Percentiles rank a stretch among this genome's conserved stretches.
Evolutionary conservation across 2,888 invertebrate species (phyloP).

Genomic region (Lamproptera curius): DNA sequence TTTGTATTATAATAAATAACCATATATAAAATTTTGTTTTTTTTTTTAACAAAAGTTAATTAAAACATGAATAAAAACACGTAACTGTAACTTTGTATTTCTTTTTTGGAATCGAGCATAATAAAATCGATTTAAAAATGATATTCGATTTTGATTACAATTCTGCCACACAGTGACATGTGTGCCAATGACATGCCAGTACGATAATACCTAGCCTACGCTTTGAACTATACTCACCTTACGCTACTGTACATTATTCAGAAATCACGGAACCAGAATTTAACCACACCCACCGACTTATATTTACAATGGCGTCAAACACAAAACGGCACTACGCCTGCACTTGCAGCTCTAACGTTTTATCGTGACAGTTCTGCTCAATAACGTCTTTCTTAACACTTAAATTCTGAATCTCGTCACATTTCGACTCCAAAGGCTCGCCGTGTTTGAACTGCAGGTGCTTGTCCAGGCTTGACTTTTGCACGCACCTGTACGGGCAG

Average conservation of each 20-base stretch:
- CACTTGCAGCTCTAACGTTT: conserved; percentile 30
- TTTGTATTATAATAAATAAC: too few relatives aligned
- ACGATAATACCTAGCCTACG: conserved; percentile 8
- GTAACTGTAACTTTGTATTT: too few relatives aligned
- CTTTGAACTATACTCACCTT: conserved; percentile 17
- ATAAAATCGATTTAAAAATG: neutral
- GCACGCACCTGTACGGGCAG: conserved; percentile 65
- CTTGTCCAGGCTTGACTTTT: conserved; percentile 68
- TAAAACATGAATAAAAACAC: too few relatives aligned
- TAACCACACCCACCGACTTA: neutral
- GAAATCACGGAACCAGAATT: conserved; percentile 10
- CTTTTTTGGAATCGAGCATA: too few relatives aligned
- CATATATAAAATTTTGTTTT: too few relatives aligned
- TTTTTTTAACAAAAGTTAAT: too few relatives aligned
- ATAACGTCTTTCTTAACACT: conserved; percentile 24
- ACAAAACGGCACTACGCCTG: conserved; percentile 32
- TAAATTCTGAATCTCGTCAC: conserved; percentile 46
- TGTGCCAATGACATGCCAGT: conserved; percentile 19
- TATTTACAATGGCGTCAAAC: conserved; percentile 16
- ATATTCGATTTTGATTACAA: neutral
- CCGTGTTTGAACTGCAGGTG: conserved; percentile 66
- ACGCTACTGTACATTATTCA: conserved; percentile 17
- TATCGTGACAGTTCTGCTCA: conserved; percentile 23
- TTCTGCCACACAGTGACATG: neutral
- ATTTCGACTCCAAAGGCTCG: conserved; percentile 16